phyloP scores from a whole-genome alignment of 2,113 vertebrate genomes.

The Geococcyx californianus region DNA sequence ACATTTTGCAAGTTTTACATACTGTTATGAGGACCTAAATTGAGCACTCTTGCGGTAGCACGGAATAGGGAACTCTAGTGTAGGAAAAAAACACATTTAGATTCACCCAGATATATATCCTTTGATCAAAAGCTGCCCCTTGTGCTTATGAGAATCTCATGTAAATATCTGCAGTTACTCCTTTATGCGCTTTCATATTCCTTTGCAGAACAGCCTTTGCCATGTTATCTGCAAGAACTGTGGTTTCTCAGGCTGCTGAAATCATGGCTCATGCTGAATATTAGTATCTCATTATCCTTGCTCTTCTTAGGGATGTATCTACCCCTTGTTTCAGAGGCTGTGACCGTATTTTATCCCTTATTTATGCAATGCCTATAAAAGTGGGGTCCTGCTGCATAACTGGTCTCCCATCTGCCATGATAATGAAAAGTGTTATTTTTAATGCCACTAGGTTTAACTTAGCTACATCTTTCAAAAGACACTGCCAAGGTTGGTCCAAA shows the following conservation, averaged over 20 bases:
- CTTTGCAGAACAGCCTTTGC: conserved; percentile 17
- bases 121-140: conserved; percentile 64
- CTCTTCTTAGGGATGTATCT: neutral
- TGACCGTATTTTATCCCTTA: neutral
- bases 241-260: neutral
- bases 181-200: conserved; percentile 35
- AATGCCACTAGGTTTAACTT: neutral
- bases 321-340: neutral
- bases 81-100: neutral
- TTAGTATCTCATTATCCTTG: conserved; percentile 9
- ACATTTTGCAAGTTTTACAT: conserved; percentile 22
- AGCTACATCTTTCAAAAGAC: neutral
- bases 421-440: conserved; percentile 4
- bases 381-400: neutral
- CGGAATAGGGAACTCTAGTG: neutral
- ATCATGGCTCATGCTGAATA: neutral
- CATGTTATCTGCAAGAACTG: neutral
- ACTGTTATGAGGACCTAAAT: conserved; percentile 19
- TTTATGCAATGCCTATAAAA: neutral
- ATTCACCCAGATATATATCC: conserved; percentile 61
- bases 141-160: conserved; percentile 59
- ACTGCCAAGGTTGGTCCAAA: conserved; percentile 19
- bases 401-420: neutral
- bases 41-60: neutral
- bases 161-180: conserved; percentile 56